Evolutionary conservation across 2,797 vertebrate genomes (phyloP), one percentile per base, ranked within the genome.

Genomic region (Bovichtus diacanthus): DNA sequence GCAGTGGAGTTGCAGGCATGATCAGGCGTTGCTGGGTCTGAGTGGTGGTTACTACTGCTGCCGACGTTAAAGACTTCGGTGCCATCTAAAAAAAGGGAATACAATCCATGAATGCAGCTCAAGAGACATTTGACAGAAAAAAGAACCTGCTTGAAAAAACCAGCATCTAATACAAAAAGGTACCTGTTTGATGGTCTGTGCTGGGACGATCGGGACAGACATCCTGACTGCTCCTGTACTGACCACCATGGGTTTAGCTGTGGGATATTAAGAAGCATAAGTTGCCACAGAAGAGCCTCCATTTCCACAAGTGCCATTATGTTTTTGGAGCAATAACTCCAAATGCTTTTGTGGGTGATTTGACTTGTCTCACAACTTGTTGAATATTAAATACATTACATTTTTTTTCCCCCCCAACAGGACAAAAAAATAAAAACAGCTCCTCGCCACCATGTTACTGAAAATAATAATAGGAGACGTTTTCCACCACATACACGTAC

Each of bases 1-100:
- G 96, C 59, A 99, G 94, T 16, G 97, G 96, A 0, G 98, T 97
- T 31, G 98, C 98, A 19, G 98, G 98, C 98, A 99, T 99, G 88
- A 99, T 99, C 39, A 99, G 96, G 53, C 98, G 94, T 59, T 99
- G 98, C 75, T 98, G 98, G 4, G 96, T 96, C 89, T 99, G 97
- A 81, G 94, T 95, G 29, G 96, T 95, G 74, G 96, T 96, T 18
- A 98, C 96, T 11, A 98, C 95, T 18, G 97, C 88, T 55, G 95
- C 71, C 56, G 96, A 92, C 27, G 96, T 96, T 78, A 99, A 85
- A 2, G 97, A 95, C 85, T 99, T 99, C 9, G 97, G 96, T 2
- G 95, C 96, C 83, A 99, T 97, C 98, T 99, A 61, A 2, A n/a
- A n/a, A 34, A 29, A 5, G 29, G 75, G 27, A 51, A 69, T 0